Evolutionary conservation across 2,797 vertebrate genomes (phyloP).

Genomic region (Buceros bicornis): DNA sequence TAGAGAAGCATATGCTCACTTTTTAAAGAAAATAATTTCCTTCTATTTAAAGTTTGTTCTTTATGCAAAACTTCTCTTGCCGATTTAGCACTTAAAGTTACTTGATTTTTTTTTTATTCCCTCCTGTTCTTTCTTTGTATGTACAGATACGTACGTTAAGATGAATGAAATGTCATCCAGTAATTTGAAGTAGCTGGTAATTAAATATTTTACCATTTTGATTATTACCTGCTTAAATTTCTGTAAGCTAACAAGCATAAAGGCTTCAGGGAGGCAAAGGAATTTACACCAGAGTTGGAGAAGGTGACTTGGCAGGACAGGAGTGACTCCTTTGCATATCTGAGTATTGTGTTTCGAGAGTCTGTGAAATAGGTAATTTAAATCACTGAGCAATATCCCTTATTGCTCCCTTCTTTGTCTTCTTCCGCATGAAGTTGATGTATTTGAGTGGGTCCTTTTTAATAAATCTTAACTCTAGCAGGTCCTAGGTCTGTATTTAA

Average conservation of each 20-base stretch:
- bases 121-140: background rate
- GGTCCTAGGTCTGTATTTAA: background rate
- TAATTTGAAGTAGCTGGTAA: constrained; percentile 12
- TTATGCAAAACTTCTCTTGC: background rate
- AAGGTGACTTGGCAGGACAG: constrained; percentile 17
- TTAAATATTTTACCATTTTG: constrained; percentile 31
- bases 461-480: constrained; percentile 2
- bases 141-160: background rate
- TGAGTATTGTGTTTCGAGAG: background rate
- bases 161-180: background rate
- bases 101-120: background rate
- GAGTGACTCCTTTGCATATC: background rate
- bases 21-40: background rate
- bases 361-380: constrained; percentile 8
- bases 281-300: background rate
- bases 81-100: background rate
- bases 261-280: background rate
- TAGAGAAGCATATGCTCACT: background rate
- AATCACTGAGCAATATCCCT: background rate
- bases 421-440: background rate
- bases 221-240: constrained; percentile 37
- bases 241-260: background rate
- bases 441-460: background rate
- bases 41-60: background rate
- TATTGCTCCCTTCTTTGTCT: constrained; percentile 5